Evolutionary conservation across 2,797 vertebrate species (phyloP).

Genomic region (Liparis tanakae): DNA sequence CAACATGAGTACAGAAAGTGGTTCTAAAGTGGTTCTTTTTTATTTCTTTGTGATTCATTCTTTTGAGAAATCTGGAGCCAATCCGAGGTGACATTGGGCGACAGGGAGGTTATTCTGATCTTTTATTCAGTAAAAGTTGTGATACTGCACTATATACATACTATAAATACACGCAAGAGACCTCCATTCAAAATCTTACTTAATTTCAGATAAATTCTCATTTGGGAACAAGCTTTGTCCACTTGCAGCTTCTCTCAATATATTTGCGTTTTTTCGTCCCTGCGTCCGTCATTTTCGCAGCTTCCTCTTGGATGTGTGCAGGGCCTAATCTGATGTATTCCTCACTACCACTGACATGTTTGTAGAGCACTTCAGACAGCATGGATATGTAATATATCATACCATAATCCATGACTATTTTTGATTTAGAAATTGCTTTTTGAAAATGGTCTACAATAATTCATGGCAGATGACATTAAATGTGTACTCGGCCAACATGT

Average conservation of each 20-base stretch:
- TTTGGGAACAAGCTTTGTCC: not conserved
- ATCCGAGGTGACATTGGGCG: no score
- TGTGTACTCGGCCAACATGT: not conserved
- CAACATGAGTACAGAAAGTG: not conserved
- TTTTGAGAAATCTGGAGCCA: constrained; percentile 12
- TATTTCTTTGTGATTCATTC: constrained; percentile 19
- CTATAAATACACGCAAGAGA: no score
- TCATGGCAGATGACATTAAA: not conserved
- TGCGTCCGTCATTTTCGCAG: not conserved
- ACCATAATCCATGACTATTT: not conserved
- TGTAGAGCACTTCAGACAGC: not conserved
- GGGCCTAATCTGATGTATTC: not conserved
- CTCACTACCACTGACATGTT: not conserved
- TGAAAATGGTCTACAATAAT: not conserved
- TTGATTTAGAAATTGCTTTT: not conserved
- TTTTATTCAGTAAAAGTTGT: no score
- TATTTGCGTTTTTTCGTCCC: not conserved
- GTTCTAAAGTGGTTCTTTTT: not conserved
- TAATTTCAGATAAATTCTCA: not conserved
- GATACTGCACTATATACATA: no score
- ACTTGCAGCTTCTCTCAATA: not conserved
- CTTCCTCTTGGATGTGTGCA: not conserved
- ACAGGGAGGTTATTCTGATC: not conserved
- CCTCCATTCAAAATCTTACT: no score
- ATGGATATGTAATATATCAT: not conserved